phyloP scores from a whole-genome alignment of 2,797 vertebrate genomes.

The Chaetophractus vellerosus region DNA sequence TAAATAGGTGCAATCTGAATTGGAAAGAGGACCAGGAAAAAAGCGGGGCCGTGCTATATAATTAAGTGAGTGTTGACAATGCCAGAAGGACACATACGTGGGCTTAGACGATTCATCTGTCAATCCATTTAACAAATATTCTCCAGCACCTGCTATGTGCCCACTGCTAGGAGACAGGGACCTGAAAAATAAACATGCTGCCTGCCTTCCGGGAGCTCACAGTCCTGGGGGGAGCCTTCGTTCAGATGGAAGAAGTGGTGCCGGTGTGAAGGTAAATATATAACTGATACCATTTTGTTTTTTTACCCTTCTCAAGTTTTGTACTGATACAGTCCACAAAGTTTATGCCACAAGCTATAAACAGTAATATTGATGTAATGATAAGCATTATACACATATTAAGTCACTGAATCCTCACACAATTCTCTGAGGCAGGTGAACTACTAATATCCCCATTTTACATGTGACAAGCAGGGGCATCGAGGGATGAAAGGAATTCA shows the following conservation, averaged over 20 bases:
- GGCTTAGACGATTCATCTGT: background rate
- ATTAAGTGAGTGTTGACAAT: background rate
- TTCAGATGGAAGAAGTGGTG: background rate
- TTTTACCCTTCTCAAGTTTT: background rate
- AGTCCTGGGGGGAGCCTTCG: background rate
- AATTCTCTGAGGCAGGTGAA: background rate
- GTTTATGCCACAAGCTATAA: slow-evolving; percentile 38
- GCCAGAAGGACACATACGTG: background rate
- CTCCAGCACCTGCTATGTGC: background rate
- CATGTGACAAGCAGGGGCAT: background rate
- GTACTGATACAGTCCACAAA: background rate
- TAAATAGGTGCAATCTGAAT: no score
- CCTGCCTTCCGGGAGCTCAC: background rate
- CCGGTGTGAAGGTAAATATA: background rate
- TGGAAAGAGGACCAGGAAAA: no score
- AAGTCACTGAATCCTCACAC: slow-evolving; percentile 38
- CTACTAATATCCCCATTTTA: background rate
- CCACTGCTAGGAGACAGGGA: background rate
- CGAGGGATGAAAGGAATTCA: slow-evolving; percentile 9
- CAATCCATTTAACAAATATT: background rate
- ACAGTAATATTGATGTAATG: background rate
- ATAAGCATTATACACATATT: slow-evolving; percentile 13
- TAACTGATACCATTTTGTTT: slow-evolving; percentile 5
- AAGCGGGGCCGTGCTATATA: no score
- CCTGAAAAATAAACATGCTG: background rate